Conservation (phyloP, 35 echinoderm and acorn worm species). For the Heliocidaris erythrogramma region DNA sequence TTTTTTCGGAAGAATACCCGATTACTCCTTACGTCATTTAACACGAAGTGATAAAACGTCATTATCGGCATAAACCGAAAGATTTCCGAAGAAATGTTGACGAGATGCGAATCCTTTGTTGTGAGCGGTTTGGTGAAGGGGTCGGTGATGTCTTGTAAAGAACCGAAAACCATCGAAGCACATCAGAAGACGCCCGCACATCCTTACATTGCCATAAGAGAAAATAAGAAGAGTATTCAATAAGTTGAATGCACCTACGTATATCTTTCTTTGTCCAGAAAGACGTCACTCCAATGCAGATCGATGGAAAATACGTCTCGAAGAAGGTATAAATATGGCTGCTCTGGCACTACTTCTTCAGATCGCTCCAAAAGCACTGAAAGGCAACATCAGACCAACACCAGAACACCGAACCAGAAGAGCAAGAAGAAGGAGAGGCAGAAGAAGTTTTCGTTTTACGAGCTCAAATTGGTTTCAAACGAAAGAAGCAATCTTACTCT, state of each 20-base stretch:
- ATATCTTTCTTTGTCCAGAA: background rate
- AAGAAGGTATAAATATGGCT: slow-evolving; percentile 29
- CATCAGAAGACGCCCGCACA: too few species aligned
- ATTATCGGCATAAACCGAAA: too few species aligned
- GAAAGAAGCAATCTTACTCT: background rate
- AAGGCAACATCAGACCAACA: background rate
- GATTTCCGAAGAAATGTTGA: too few species aligned
- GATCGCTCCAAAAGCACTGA: background rate
- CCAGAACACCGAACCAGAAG: background rate
- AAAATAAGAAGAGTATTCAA: background rate
- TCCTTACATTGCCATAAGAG: too few species aligned
- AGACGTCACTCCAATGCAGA: background rate
- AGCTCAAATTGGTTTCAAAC: background rate
- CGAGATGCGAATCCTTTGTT: too few species aligned
- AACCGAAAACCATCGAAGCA: too few species aligned
- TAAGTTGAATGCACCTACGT: background rate
- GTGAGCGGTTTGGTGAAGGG: too few species aligned
- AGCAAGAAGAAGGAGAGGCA: background rate
- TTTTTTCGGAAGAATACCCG: too few species aligned
- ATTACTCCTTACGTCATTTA: too few species aligned
- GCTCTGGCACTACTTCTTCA: background rate
- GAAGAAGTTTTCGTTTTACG: background rate
- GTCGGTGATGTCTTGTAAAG: too few species aligned
- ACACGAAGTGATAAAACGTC: too few species aligned
- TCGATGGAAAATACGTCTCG: background rate